Conservation (phyloP, 2,113 vertebrate genomes). For the Mystacornis crossleyi region DNA sequence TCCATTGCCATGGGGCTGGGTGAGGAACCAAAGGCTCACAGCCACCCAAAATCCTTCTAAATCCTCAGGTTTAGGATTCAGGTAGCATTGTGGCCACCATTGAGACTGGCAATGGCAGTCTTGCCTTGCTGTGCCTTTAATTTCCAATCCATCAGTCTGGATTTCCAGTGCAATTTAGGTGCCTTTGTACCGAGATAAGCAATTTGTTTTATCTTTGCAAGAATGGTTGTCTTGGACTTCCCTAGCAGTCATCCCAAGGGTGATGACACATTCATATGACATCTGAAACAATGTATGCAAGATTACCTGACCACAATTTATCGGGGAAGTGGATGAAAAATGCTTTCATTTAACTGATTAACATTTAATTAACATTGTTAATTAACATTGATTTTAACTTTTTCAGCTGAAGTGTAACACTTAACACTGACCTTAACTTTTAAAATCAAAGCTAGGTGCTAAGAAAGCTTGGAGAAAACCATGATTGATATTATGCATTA, state of each 20-base stretch:
- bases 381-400: constrained; percentile 80
- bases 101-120: neutral
- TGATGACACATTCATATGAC: constrained; percentile 56
- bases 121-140: neutral
- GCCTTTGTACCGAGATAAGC: constrained; percentile 34
- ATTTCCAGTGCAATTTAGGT: constrained; percentile 24
- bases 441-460: constrained; percentile 75
- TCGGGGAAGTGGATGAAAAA: constrained; percentile 72
- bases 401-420: constrained; percentile 74
- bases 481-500: constrained; percentile 79
- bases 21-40: neutral
- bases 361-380: constrained; percentile 82
- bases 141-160: constrained; percentile 14
- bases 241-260: neutral
- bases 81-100: neutral
- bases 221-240: constrained; percentile 43
- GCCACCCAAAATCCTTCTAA: neutral
- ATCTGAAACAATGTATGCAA: constrained; percentile 65
- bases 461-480: constrained; percentile 65
- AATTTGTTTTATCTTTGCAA: constrained; percentile 55
- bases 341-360: constrained; percentile 80
- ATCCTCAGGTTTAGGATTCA: neutral
- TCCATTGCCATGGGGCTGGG: neutral
- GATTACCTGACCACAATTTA: constrained; percentile 74
- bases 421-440: constrained; percentile 80